Conservation (phyloP, 2,888 invertebrate species). For the Resseliella maxima region DNA sequence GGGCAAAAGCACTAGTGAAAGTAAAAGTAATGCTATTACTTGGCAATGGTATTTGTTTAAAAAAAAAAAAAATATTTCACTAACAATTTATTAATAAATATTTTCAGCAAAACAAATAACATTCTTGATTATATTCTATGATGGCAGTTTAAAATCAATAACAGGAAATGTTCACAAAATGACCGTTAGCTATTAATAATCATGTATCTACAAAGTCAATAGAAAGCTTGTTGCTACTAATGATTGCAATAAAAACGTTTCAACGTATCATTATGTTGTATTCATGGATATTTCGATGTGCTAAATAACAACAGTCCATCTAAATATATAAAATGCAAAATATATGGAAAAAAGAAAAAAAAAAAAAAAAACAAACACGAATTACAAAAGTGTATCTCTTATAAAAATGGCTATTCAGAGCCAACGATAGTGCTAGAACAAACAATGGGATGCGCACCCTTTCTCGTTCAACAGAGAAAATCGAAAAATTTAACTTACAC, state of each 20-base stretch:
- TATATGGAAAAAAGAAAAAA: too few relatives aligned
- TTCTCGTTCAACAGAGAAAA: not conserved
- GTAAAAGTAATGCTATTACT: too few relatives aligned
- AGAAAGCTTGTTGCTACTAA: not conserved
- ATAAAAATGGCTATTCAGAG: too few relatives aligned
- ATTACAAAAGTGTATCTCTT: not conserved
- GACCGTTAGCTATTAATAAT: not conserved
- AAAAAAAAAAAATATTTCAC: too few relatives aligned
- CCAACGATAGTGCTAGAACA: not conserved
- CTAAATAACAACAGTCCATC: not conserved
- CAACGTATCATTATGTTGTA: not conserved
- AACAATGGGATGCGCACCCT: constrained; percentile 39
- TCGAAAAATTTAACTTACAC: constrained; percentile 33
- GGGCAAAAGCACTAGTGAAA: too few relatives aligned
- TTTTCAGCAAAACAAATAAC: too few relatives aligned
- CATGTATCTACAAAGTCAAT: not conserved
- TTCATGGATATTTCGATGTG: not conserved
- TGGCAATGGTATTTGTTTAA: too few relatives aligned
- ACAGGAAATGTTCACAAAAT: too few relatives aligned
- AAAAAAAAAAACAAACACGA: not conserved
- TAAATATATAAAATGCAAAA: too few relatives aligned
- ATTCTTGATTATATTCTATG: too few relatives aligned
- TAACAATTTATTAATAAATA: too few relatives aligned
- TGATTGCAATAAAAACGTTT: not conserved
- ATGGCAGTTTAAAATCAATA: too few relatives aligned